Conservation (phyloP, 2,113 vertebrate genomes). For the Misgurnus anguillicaudatus region DNA sequence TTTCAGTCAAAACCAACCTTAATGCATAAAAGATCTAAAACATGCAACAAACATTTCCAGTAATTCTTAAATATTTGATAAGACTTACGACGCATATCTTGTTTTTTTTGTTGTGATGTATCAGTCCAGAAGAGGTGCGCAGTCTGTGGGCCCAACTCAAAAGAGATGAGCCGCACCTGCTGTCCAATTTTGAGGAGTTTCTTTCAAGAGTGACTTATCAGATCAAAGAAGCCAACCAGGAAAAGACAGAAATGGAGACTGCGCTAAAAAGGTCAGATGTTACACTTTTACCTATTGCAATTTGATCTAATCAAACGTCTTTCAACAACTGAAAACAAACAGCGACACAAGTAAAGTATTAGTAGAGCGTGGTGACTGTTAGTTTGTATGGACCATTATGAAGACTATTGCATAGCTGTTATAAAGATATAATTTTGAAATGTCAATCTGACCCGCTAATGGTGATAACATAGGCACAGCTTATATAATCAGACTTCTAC, state of each 20-base stretch:
- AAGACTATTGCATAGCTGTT: neutral
- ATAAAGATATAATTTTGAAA: neutral
- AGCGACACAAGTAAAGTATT: no score
- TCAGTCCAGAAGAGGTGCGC: conserved; percentile 80
- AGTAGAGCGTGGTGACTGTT: no score
- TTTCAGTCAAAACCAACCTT: no score
- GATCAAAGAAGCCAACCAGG: conserved; percentile 86
- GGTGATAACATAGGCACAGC: neutral
- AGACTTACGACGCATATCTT: neutral
- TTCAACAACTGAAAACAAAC: no score
- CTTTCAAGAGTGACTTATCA: conserved; percentile 83
- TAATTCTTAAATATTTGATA: neutral
- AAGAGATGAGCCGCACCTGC: conserved; percentile 82
- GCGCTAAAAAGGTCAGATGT: conserved; percentile 79
- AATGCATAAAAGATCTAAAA: no score
- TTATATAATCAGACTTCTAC: neutral
- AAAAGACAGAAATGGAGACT: conserved; percentile 85
- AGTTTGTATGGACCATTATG: no score
- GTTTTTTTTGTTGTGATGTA: conserved; percentile 11
- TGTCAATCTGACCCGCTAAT: neutral
- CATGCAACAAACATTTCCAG: no score
- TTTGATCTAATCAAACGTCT: no score
- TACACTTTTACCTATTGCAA: neutral
- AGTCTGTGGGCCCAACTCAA: conserved; percentile 84
- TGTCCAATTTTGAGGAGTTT: conserved; percentile 89